phyloP scores from a whole-genome alignment of 2,797 vertebrate genomes.

The Pachyuromys duprasi region DNA sequence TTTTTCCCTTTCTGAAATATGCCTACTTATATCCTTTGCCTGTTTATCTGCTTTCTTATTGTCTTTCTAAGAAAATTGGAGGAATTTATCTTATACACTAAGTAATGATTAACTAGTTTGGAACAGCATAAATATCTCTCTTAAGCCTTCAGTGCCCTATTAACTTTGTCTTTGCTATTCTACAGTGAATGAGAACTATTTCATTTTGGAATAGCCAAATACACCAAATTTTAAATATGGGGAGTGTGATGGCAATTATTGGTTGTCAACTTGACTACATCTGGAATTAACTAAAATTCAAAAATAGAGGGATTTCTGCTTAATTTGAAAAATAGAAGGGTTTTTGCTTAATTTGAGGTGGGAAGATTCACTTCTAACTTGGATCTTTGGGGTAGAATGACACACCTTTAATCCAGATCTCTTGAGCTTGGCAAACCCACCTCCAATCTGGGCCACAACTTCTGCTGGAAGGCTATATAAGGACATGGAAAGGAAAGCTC shows the following conservation, averaged over 20 bases:
- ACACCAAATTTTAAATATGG: background rate
- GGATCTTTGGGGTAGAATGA: background rate
- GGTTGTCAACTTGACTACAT: background rate
- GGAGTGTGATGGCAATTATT: background rate
- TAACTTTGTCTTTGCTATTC: background rate
- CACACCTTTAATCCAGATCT: background rate
- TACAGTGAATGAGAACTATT: background rate
- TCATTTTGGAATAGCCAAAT: slow-evolving; percentile 24
- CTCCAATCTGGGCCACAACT: background rate
- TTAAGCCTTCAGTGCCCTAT: background rate
- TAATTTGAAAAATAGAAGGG: background rate
- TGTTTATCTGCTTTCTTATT: slow-evolving; percentile 36
- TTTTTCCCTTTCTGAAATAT: slow-evolving; percentile 31
- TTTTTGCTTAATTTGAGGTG: background rate
- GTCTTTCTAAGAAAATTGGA: slow-evolving; percentile 41
- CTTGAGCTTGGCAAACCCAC: background rate
- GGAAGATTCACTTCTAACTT: background rate
- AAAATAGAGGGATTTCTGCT: background rate
- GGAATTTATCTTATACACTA: background rate
- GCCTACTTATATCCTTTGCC: background rate
- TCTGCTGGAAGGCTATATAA: background rate
- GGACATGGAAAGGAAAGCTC: background rate
- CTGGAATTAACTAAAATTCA: background rate
- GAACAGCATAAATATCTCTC: background rate
- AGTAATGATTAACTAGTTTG: slow-evolving; percentile 31